Percentiles rank a stretch among this genome's conserved stretches.
Evolutionary conservation across 1,140 invertebrate species (phyloP).

Genomic region (Leptopilina clavipes): DNA sequence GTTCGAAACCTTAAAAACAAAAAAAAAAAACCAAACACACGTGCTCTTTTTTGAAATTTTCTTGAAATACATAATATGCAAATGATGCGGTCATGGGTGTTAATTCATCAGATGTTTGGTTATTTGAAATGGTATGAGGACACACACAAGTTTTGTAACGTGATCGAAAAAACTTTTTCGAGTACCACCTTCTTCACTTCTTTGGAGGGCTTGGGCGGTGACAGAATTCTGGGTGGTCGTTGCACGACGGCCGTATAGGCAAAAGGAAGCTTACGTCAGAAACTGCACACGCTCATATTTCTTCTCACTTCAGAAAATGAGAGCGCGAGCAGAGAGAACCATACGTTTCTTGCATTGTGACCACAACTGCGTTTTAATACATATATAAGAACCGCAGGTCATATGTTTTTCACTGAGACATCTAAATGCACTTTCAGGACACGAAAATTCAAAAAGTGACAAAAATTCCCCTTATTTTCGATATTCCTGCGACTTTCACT

Average conservation of each 20-base stretch:
- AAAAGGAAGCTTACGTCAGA: slow-evolving; percentile 65
- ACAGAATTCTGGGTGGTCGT: slow-evolving; percentile 73
- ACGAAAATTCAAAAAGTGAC: too few species aligned
- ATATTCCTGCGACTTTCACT: too few species aligned
- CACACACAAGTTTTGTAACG: slow-evolving; percentile 48
- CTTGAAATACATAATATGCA: too few species aligned
- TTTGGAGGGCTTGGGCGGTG: slow-evolving; percentile 61
- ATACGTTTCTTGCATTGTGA: slow-evolving; percentile 16
- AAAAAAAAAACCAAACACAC: too few species aligned
- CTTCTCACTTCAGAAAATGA: slow-evolving; percentile 63
- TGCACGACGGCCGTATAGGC: slow-evolving; percentile 55
- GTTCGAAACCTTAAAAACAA: too few species aligned
- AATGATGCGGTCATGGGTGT: too few species aligned
- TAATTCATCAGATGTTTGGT: slow-evolving; percentile 24
- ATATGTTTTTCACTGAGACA: too few species aligned
- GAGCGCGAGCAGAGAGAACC: slow-evolving; percentile 41
- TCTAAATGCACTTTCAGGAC: too few species aligned
- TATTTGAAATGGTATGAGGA: not conserved
- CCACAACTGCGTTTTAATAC: not conserved
- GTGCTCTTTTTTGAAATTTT: too few species aligned
- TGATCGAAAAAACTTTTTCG: slow-evolving; percentile 41
- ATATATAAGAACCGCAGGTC: not conserved
- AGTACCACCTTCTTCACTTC: slow-evolving; percentile 1
- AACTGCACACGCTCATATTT: slow-evolving; percentile 67
- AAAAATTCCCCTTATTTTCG: too few species aligned